A percentile compares a stretch with the other conserved stretches of the same genome.
These are phyloP conservation scores for Tauraco hartlaubi DNA, from an alignment of 2,797 vertebrate species.

Conservation along the genomic window DNA sequence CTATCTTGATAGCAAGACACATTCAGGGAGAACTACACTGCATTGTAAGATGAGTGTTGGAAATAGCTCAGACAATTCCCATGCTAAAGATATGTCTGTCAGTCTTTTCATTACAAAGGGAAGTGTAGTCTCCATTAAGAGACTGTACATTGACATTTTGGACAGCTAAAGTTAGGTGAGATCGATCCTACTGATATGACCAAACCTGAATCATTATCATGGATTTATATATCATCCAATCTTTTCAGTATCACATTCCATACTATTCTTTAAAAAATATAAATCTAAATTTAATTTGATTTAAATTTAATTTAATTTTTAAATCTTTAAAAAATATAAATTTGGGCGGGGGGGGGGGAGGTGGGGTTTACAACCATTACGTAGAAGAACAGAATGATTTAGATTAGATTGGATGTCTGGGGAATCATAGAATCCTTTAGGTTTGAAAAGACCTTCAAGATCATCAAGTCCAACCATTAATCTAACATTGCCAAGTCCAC, in stretches of 20 bases:
- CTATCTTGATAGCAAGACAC: background rate
- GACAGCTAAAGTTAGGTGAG: slow-evolving; percentile 29
- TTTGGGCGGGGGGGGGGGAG: too few relatives aligned
- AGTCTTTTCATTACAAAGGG: background rate
- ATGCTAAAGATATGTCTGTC: background rate
- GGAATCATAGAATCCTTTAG: too few relatives aligned
- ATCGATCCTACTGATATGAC: background rate
- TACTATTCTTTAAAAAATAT: background rate
- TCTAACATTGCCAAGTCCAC: too few relatives aligned
- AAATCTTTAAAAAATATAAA: background rate
- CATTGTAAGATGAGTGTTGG: background rate
- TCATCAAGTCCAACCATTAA: background rate
- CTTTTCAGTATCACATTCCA: background rate
- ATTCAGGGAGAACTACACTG: background rate
- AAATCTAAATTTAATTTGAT: too few relatives aligned
- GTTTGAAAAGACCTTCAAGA: too few relatives aligned
- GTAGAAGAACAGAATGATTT: background rate
- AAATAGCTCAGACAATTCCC: background rate
- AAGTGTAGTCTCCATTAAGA: background rate
- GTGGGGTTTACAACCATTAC: accelerated
- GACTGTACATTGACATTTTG: background rate
- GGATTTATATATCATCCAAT: background rate
- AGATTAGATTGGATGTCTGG: background rate
- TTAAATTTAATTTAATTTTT: too few relatives aligned
- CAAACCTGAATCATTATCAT: background rate